A percentile compares a stretch with the other conserved stretches of the same genome.
Evolutionary conservation across 30 jellyfish, hydroid and myxozoan species (phyloP).

Genomic region (Mastigias papua): DNA sequence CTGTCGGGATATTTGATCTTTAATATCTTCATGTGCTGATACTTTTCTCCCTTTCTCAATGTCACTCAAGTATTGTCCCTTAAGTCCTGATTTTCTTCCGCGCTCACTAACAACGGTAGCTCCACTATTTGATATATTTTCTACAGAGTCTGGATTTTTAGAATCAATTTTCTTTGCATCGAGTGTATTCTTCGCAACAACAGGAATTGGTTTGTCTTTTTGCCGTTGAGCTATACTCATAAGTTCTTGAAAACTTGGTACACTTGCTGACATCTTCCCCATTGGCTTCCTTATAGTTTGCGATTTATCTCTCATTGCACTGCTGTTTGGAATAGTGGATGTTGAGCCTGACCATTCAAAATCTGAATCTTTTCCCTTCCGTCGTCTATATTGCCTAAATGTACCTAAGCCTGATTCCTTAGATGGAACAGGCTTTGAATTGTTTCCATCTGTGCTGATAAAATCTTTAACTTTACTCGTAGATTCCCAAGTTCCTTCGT

Average conservation of each 20-base stretch:
- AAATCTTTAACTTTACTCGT: not conserved
- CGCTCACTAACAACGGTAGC: not conserved
- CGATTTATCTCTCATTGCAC: not conserved
- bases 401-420: not conserved
- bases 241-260: conserved; percentile 80
- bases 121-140: not conserved
- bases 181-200: not conserved
- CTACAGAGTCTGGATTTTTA: not conserved
- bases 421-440: not conserved
- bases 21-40: not conserved
- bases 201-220: conserved; percentile 54
- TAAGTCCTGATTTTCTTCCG: not conserved
- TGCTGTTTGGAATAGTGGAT: not conserved
- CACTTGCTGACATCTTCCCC: conserved; percentile 1
- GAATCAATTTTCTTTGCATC: not conserved
- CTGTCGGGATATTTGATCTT: not conserved
- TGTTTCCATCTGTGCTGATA: not conserved
- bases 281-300: not conserved
- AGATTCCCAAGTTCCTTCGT: not conserved
- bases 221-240: conserved; percentile 82
- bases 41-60: not conserved
- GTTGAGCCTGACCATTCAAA: conserved; percentile 75
- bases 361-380: conserved; percentile 22
- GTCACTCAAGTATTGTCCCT: not conserved
- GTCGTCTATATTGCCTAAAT: conserved; percentile 35